These are phyloP conservation scores for Monarcha castaneiventris DNA, from an alignment of 2,113 vertebrate species.

Conservation along the genomic window DNA sequence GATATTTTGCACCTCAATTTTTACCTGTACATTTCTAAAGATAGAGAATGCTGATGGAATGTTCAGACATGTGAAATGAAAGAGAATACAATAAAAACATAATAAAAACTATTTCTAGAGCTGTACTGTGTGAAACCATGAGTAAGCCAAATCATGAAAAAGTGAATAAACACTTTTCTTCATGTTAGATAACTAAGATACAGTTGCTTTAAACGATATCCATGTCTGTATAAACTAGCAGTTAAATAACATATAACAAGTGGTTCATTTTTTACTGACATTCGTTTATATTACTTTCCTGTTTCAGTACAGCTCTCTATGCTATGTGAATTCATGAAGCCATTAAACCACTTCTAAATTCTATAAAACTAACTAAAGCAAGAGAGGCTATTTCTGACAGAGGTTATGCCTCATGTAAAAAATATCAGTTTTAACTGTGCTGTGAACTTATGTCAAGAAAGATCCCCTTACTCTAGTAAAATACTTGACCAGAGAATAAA, in stretches of 20 bases:
- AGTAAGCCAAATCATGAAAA: background rate
- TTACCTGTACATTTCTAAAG: background rate
- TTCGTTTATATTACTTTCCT: background rate
- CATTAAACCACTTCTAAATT: background rate
- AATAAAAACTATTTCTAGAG: background rate
- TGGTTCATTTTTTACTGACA: background rate
- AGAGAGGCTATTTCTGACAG: background rate
- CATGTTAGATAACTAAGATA: background rate
- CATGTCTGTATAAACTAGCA: background rate
- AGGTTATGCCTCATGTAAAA: background rate
- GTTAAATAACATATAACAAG: background rate
- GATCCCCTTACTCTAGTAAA: background rate
- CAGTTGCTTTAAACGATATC: background rate
- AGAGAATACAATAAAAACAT: background rate
- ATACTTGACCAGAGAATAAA: background rate
- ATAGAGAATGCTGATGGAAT: background rate
- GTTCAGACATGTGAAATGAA: background rate
- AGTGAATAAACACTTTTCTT: background rate
- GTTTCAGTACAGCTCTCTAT: background rate
- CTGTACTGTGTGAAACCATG: background rate
- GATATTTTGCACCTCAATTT: background rate
- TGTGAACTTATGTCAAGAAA: background rate
- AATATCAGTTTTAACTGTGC: background rate
- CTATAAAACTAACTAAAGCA: background rate
- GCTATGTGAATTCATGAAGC: background rate